These are phyloP conservation scores for Lasioglossum baleicum DNA, from an alignment of 1,140 invertebrate species.

Conservation along the genomic window DNA sequence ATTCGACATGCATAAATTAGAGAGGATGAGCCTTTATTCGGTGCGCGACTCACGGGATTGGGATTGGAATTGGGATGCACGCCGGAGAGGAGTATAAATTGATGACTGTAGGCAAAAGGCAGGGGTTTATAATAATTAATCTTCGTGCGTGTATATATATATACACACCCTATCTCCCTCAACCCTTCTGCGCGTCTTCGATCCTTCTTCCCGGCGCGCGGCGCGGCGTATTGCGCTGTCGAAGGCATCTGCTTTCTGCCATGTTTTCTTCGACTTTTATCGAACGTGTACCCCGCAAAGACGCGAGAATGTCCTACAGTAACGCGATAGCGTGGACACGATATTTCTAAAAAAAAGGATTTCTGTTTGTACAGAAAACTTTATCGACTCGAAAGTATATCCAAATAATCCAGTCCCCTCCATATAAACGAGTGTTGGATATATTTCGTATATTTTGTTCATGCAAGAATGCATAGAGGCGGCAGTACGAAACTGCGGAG, in stretches of 20 bases:
- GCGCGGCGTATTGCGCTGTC: neutral
- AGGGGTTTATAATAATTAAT: conserved; percentile 79
- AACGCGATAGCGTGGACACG: too few relatives aligned
- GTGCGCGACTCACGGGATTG: conserved; percentile 66
- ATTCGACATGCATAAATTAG: conserved; percentile 80
- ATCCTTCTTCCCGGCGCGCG: neutral
- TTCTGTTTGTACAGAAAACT: too few relatives aligned
- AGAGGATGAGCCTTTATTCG: conserved; percentile 77
- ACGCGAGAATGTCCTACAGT: too few relatives aligned
- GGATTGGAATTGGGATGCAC: conserved; percentile 73
- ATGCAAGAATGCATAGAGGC: too few relatives aligned
- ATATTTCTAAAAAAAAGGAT: too few relatives aligned
- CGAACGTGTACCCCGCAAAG: too few relatives aligned
- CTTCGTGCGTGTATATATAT: conserved; percentile 71
- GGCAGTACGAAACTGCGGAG: too few relatives aligned
- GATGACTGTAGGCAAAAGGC: conserved; percentile 77
- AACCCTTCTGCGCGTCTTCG: conserved; percentile 17
- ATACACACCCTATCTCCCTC: conserved; percentile 8
- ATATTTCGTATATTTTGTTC: too few relatives aligned
- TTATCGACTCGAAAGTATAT: too few relatives aligned
- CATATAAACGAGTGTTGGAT: too few relatives aligned
- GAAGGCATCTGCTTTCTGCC: conserved; percentile 66
- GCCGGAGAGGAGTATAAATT: conserved; percentile 73
- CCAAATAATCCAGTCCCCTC: too few relatives aligned
- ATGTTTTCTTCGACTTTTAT: too few relatives aligned